Evolutionary conservation across 1,140 invertebrate species (phyloP), one percentile per base, ranked within the genome.

Genomic region (Temnothorax nylanderi): DNA sequence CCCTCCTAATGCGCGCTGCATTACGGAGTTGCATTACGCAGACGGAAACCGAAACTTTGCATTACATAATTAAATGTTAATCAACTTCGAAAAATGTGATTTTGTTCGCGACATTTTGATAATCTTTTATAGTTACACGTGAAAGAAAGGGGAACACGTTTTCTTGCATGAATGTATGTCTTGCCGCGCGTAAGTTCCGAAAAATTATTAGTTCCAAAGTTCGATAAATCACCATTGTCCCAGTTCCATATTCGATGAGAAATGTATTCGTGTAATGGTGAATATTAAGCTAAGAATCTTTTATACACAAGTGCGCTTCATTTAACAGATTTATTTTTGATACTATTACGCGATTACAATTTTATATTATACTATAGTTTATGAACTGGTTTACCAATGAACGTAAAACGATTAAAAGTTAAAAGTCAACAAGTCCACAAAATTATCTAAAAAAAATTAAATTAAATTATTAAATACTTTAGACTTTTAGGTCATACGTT

Each of bases 171-270:
- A 75, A 75, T 56, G 44, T 26, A 4, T 26, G n/a, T n/a, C 13
- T 34, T 26, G 51, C 10, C 11, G 3, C 8, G 32, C 47, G 34
- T 56, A 13, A 56, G 3, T 75, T 37, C 11, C 6, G 51, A 37
- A 75, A 58, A 56, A 72, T 41, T 58, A 76, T 58, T 58, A 76
- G 21, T 60, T 72, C 21, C 26, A 13, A 72, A 72, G 13, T 72
- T 72, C 21, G 26, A 72, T 72, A 72, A 72, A 72, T 60, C 34
- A 58, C 34, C 1, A 32, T 26, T 58, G 8, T 60, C 21, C 21
- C 8, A 76, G 8, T 76, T 76, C 16, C 13, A 0, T 2, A 26
- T 51, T 44, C 34, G 37, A 76, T 26, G 37, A 37, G n/a, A 21
- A 60, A 60, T 76, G 54, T 26, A 60, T 8, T 60, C 74, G 51